phyloP scores from a whole-genome alignment of 2,113 vertebrate genomes.

The Perognathus longimembris region DNA sequence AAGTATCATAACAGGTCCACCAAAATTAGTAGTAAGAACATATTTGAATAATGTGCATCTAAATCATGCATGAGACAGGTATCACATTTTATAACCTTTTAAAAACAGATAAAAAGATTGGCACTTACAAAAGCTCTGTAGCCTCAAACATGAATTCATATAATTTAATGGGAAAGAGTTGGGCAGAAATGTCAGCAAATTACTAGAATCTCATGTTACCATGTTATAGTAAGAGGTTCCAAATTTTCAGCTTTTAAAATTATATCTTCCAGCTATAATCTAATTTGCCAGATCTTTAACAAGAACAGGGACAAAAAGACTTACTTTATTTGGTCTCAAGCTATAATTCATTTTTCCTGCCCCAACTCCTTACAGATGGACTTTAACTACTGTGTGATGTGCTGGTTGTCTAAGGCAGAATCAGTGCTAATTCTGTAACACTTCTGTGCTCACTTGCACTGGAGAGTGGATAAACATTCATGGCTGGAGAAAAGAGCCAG shows the following conservation, averaged over 20 bases:
- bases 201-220: neutral
- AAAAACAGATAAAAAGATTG: neutral
- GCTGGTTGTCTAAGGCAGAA: neutral
- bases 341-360: neutral
- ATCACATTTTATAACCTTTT: neutral
- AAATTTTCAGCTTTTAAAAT: neutral
- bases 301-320: conserved; percentile 13
- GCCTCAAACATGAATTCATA: neutral
- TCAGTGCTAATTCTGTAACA: neutral
- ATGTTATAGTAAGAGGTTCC: neutral
- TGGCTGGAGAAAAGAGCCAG: neutral
- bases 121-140: neutral
- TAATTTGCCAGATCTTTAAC: neutral
- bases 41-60: neutral
- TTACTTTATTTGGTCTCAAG: neutral
- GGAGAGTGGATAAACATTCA: neutral
- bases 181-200: neutral
- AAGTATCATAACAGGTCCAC: neutral
- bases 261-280: neutral
- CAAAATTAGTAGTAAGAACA: neutral
- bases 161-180: conserved; percentile 26
- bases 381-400: neutral
- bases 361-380: neutral
- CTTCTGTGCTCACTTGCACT: neutral
- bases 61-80: neutral